Conservation (phyloP, 2,888 invertebrate species). For the Eupithecia dodoneata region DNA sequence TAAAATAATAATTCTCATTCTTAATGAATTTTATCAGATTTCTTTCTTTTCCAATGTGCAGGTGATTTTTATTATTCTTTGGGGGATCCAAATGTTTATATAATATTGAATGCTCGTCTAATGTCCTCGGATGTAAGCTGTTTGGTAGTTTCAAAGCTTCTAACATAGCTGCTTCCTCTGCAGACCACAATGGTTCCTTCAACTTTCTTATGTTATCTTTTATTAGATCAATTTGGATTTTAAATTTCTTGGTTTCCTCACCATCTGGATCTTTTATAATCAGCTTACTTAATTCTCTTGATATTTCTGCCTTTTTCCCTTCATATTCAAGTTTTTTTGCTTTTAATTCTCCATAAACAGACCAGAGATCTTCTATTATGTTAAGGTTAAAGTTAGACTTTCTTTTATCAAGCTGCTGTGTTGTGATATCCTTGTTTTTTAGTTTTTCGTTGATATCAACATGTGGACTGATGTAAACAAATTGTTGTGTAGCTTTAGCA, state of each 20-base stretch:
- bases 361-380: slow-evolving; percentile 85
- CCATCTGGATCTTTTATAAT: slow-evolving; percentile 64
- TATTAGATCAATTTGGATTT: slow-evolving; percentile 81
- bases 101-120: slow-evolving; percentile 61
- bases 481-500: slow-evolving; percentile 87
- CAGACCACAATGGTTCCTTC: slow-evolving; percentile 86
- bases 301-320: slow-evolving; percentile 76
- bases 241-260: slow-evolving; percentile 79
- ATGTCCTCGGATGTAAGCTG: slow-evolving; percentile 87
- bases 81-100: slow-evolving; percentile 59
- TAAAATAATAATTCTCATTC: slow-evolving; percentile 85
- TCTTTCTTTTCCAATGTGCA: slow-evolving; percentile 81
- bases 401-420: slow-evolving; percentile 83
- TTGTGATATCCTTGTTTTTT: slow-evolving; percentile 74
- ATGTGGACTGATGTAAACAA: slow-evolving; percentile 87
- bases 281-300: slow-evolving; percentile 75
- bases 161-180: slow-evolving; percentile 88
- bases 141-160: slow-evolving; percentile 89
- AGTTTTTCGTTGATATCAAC: slow-evolving; percentile 86
- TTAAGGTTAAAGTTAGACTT: slow-evolving; percentile 81
- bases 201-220: slow-evolving; percentile 87
- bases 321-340: slow-evolving; percentile 81
- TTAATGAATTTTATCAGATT: slow-evolving; percentile 84
- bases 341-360: slow-evolving; percentile 84
- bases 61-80: slow-evolving; percentile 75